Base-by-base conservation (phyloP, 2,888 invertebrate species). In the Trisateles emortualis region DNA sequence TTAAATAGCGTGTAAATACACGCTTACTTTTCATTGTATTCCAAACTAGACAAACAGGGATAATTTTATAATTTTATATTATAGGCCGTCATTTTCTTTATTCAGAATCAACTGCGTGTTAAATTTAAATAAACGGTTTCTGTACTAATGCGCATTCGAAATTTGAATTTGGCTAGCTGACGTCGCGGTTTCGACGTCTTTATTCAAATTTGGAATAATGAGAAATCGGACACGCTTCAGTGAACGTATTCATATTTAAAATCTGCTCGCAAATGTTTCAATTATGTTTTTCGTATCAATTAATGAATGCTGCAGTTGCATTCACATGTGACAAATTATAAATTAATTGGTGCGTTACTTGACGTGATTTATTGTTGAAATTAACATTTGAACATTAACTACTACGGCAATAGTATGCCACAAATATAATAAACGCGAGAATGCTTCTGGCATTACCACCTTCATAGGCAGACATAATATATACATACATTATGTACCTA, bases 81-180 rank as follows among this genome's bases (percentile, higher is more conserved):
- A 81, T 83, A 75, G 79, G 75, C 72, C 74, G 69, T 72, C 79
- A 79, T 81, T 64, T 79, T 77, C 58, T 70, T 64, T 75, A 88
- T 92, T 88, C 83, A 83, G 71, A 90, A 57, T 89, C 89, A 90
- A 90, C 89, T 84, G 92, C 88, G 91, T 91, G 89, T 79, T 76
- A 85, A 92, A 92, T 92, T 91, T 81, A 86, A 87, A 92, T 89
- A 88, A 92, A 92, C 88, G 90, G 82, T 86, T 78, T 67, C 62
- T n/a, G 64, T 58, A 65, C 76, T 81, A 81, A 85, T 80, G 71
- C 61, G 48, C 47, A 65, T 83, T 84, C 78, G 56, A 79, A 85
- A 88, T 90, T 87, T 81, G 78, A 84, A 88, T 90, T 86, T 81
- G 79, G 86, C 86, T 83, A 26, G 72, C 81, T 81, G 78, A 81